A percentile compares a stretch with the other conserved stretches of the same genome.
Evolutionary conservation across 2,113 vertebrate genomes (phyloP).

Genomic region (Epinephelus fuscoguttatus): DNA sequence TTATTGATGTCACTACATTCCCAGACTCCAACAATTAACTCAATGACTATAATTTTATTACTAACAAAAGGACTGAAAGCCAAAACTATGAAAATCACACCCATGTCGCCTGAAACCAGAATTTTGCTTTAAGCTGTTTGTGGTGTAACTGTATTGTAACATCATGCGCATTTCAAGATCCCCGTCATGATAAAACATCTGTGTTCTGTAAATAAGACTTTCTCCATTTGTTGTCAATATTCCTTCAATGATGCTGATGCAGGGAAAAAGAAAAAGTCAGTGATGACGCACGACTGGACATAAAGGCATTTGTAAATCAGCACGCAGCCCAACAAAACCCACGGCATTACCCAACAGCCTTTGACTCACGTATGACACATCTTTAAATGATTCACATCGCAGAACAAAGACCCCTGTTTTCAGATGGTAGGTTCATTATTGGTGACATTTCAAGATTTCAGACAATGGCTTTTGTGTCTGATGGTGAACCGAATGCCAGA

Average conservation of each 20-base stretch:
- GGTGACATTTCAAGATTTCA: constrained; percentile 43
- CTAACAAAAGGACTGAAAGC: neutral
- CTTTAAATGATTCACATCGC: constrained; percentile 62
- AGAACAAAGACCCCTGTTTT: constrained; percentile 64
- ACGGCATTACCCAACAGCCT: constrained; percentile 49
- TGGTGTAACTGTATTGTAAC: neutral
- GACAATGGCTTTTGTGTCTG: constrained; percentile 36
- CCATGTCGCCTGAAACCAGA: neutral
- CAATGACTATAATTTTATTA: neutral
- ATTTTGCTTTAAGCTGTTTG: neutral
- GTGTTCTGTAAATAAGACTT: neutral
- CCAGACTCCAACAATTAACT: neutral
- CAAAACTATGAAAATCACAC: neutral
- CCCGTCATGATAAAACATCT: constrained; percentile 26
- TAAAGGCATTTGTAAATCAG: constrained; percentile 40
- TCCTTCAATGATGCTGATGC: neutral
- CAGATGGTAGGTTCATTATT: constrained; percentile 13
- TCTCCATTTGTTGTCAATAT: constrained; percentile 33
- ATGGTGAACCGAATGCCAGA: neutral
- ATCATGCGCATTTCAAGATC: neutral
- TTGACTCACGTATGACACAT: constrained; percentile 55
- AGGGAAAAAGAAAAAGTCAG: constrained; percentile 25
- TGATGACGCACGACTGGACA: constrained; percentile 9
- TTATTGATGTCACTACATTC: neutral
- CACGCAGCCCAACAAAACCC: constrained; percentile 44